Conservation (phyloP, 2,888 invertebrate genomes). For the Monopis laevigella region DNA sequence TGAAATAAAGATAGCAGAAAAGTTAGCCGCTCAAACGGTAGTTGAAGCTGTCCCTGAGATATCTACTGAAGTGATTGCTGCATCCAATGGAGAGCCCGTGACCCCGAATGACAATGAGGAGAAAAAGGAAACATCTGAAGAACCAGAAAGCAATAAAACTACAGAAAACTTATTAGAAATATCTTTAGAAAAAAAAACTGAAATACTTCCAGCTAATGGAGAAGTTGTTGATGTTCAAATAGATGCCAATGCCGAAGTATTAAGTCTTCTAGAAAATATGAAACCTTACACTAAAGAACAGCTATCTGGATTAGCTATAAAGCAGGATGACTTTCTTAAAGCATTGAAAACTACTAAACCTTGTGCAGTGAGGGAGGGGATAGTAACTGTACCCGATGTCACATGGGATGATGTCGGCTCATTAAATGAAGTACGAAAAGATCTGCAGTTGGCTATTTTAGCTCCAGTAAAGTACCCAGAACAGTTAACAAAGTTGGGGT, state of each 20-base stretch:
- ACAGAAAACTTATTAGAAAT: constrained; percentile 15
- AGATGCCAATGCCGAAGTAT: constrained; percentile 54
- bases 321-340: constrained; percentile 77
- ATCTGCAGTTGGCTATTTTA: constrained; percentile 89
- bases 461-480: constrained; percentile 91
- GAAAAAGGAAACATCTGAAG: constrained; percentile 24
- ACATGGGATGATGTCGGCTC: constrained; percentile 98
- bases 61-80: not conserved
- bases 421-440: constrained; percentile 84
- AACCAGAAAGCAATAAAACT: constrained; percentile 19
- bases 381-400: constrained; percentile 96
- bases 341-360: constrained; percentile 89
- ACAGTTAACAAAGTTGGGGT: constrained; percentile 79
- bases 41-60: constrained; percentile 23
- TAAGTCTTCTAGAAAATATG: constrained; percentile 73
- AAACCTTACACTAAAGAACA: constrained; percentile 71
- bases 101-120: constrained; percentile 21
- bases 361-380: constrained; percentile 95
- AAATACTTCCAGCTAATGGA: constrained; percentile 3
- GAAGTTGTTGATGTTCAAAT: constrained; percentile 18
- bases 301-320: constrained; percentile 72
- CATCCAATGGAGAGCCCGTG: constrained; percentile 20
- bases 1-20: constrained; percentile 33
- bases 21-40: constrained; percentile 19
- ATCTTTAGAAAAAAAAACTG: constrained; percentile 19